Percentiles rank a stretch among this genome's conserved stretches.
Evolutionary conservation across 2,888 invertebrate genomes (phyloP).

Genomic region (Ceraclea dissimilis): DNA sequence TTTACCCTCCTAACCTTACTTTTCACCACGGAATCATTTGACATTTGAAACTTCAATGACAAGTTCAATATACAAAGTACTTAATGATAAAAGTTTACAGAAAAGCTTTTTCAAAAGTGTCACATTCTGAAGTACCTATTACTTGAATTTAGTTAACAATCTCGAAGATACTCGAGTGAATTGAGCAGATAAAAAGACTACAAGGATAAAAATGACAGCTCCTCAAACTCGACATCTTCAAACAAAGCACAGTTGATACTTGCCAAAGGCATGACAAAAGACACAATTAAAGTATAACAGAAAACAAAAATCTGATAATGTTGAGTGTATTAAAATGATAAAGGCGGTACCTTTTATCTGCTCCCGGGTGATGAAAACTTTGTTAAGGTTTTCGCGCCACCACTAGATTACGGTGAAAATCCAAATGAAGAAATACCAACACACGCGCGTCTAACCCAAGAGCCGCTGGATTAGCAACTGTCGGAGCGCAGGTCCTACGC

Average conservation of each 20-base stretch:
- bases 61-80: not conserved
- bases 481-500: constrained; percentile 16
- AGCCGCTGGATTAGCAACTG: constrained; percentile 20
- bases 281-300: not conserved
- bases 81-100: not conserved
- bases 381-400: constrained; percentile 20
- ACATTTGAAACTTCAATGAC: not conserved
- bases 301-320: constrained; percentile 3
- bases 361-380: constrained; percentile 5
- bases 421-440: constrained; percentile 10
- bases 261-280: constrained; percentile 2
- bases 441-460: constrained; percentile 8
- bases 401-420: constrained; percentile 14
- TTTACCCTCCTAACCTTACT: not conserved
- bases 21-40: not conserved
- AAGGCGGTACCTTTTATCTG: constrained; percentile 10
- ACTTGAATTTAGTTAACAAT: not conserved
- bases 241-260: constrained; percentile 11
- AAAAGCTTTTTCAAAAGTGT: not conserved
- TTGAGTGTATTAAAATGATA: not conserved
- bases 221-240: constrained; percentile 11
- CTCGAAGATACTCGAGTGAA: not conserved
- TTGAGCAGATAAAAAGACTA: not conserved
- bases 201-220: constrained; percentile 14
- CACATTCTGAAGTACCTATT: not conserved